These are phyloP conservation scores for Oscheius sp. DNA, from an alignment of 1,140 invertebrate genomes.

Conservation along the genomic window DNA sequence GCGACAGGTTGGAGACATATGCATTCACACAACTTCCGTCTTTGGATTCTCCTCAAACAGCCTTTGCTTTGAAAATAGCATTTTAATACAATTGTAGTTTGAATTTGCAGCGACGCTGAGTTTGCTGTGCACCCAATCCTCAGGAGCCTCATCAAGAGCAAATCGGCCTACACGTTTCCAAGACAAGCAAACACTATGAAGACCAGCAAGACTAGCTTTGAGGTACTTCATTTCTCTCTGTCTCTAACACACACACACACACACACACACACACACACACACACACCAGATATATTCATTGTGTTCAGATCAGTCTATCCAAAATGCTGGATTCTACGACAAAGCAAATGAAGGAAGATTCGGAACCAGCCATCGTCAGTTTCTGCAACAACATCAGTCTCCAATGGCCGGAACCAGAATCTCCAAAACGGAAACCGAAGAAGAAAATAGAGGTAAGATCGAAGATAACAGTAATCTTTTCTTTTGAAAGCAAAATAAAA, in stretches of 20 bases:
- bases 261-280: neutral
- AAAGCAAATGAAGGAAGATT: conserved; percentile 15
- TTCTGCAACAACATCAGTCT: neutral
- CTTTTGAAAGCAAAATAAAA: too few relatives aligned
- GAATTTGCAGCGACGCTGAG: conserved; percentile 12
- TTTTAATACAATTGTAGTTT: too few relatives aligned
- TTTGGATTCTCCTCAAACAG: neutral
- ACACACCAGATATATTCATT: too few relatives aligned
- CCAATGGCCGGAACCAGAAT: conserved; percentile 23
- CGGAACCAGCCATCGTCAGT: neutral
- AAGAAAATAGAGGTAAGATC: neutral
- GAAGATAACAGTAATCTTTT: too few relatives aligned
- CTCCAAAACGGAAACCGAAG: neutral
- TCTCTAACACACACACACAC: neutral
- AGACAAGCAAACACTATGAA: conserved; percentile 15
- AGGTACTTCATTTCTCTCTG: neutral
- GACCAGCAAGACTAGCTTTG: conserved; percentile 27
- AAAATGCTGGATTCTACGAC: conserved; percentile 28
- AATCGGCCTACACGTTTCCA: conserved; percentile 25
- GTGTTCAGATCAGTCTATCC: conserved; percentile 9
- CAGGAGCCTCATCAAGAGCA: conserved; percentile 21
- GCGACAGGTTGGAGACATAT: neutral
- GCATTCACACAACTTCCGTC: neutral
- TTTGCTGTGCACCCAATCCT: conserved; percentile 19
- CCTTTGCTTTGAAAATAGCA: too few relatives aligned